Conservation (phyloP, 2,888 invertebrate genomes). For the Bellardia bayeri region DNA sequence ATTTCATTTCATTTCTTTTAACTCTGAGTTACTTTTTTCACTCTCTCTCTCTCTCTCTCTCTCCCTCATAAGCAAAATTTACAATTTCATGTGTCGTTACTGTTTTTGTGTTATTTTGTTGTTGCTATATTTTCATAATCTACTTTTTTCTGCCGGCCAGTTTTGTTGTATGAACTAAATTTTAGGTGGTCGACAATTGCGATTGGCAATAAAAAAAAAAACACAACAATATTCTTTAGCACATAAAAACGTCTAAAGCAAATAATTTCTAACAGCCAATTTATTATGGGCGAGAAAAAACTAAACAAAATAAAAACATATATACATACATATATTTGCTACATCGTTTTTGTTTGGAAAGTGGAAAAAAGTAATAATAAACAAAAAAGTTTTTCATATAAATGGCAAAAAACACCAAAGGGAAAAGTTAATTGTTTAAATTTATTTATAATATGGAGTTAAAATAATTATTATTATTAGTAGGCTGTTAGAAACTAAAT, state of each 20-base stretch:
- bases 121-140: conserved; percentile 25
- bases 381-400: not conserved
- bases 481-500: not conserved
- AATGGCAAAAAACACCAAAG: not conserved
- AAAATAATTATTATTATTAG: conserved; percentile 2
- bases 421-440: conserved; percentile 19
- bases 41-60: not conserved
- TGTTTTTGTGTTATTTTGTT: not conserved
- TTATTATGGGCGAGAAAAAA: not conserved
- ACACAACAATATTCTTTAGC: conserved; percentile 29
- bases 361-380: not conserved
- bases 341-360: not conserved
- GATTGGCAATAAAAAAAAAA: not conserved
- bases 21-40: conserved; percentile 29
- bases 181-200: conserved; percentile 36
- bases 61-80: conserved; percentile 37
- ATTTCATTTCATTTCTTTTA: conserved; percentile 61
- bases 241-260: conserved; percentile 43
- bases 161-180: conserved; percentile 14
- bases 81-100: conserved; percentile 45
- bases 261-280: conserved; percentile 57
- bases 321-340: not conserved
- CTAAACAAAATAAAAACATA: not conserved
- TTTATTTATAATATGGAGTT: not conserved
- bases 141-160: not conserved